Conservation (phyloP, 2,797 vertebrate species). For the Salmo trutta region DNA sequence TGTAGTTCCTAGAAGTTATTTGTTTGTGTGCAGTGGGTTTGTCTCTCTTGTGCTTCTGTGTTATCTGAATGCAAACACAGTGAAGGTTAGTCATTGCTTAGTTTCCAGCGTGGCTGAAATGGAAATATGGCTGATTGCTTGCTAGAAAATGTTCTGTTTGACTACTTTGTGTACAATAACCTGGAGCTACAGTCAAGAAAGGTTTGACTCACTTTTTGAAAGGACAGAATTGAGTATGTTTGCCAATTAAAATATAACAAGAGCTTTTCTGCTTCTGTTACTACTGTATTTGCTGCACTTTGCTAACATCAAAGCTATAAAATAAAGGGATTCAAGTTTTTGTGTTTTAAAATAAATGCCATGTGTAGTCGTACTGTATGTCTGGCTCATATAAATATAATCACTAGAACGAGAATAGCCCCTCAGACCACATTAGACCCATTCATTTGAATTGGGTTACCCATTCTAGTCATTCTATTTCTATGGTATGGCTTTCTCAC, state of each 20-base stretch:
- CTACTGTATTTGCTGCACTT: background rate
- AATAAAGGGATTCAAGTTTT: too few relatives aligned
- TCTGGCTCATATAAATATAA: background rate
- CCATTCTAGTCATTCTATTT: background rate
- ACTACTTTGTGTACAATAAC: background rate
- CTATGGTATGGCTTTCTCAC: background rate
- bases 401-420: background rate
- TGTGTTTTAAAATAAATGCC: background rate
- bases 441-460: background rate
- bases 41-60: constrained; percentile 24
- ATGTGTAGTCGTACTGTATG: background rate
- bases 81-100: constrained; percentile 36
- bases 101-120: constrained; percentile 42
- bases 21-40: constrained; percentile 62
- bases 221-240: background rate
- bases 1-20: constrained; percentile 57
- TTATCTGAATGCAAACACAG: constrained; percentile 63
- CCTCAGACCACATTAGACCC: background rate
- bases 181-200: background rate
- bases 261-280: background rate
- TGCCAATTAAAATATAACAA: background rate
- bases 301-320: too few relatives aligned
- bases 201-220: background rate
- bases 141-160: background rate
- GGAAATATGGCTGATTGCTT: constrained; percentile 32